Conservation (phyloP, 1,140 invertebrate species). For the Druon quercuslanigerum region DNA sequence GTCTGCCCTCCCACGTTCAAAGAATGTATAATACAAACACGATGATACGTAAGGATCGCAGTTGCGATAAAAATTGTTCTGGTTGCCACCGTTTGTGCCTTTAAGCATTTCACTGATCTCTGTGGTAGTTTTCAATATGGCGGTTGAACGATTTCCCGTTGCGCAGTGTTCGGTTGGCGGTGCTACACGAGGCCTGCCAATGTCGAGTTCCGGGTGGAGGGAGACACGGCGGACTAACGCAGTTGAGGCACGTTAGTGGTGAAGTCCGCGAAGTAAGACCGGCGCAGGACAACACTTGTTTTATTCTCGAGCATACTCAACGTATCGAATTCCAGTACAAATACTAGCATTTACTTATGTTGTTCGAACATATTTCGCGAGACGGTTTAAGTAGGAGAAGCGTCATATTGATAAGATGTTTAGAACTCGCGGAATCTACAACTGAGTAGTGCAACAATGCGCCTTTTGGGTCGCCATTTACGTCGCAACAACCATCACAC, state of each 20-base stretch:
- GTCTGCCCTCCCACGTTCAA: too few relatives aligned
- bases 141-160: not conserved
- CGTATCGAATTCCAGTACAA: not conserved
- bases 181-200: not conserved
- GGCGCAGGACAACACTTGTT: not conserved
- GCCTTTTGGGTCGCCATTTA: not conserved
- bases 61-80: too few relatives aligned
- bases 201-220: conserved; percentile 7
- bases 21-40: too few relatives aligned
- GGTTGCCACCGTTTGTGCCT: too few relatives aligned
- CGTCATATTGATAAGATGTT: not conserved
- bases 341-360: not conserved
- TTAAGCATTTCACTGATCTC: not conserved
- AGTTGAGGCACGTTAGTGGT: not conserved
- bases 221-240: not conserved
- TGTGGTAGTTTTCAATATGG: conserved; percentile 20
- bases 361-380: not conserved
- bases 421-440: not conserved
- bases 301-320: not conserved
- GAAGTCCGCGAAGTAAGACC: conserved; percentile 9
- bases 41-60: too few relatives aligned
- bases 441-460: conserved; percentile 17
- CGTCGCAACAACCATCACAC: not conserved
- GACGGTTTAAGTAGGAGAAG: not conserved
- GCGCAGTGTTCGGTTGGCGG: not conserved